Evolutionary conservation across 2,797 vertebrate genomes (phyloP).

Genomic region (Odontamblyopus lacepedii): DNA sequence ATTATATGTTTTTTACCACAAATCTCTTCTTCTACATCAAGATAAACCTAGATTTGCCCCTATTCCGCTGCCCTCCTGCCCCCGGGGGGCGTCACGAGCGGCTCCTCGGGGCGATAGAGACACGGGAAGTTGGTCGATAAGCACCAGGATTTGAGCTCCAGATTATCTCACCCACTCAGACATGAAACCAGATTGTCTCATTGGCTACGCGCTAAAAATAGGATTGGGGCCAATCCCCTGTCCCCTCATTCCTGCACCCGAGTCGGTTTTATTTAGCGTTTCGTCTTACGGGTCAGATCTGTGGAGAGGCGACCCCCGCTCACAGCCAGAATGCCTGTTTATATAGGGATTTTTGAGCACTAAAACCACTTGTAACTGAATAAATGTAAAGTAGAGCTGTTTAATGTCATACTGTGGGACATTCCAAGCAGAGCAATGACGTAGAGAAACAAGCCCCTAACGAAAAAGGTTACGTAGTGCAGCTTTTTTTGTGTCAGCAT

Average conservation of each 20-base stretch:
- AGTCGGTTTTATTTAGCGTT: constrained; percentile 6
- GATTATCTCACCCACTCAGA: constrained; percentile 71
- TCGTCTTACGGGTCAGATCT: not conserved
- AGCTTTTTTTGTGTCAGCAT: too few relatives aligned
- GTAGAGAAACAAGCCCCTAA: too few relatives aligned
- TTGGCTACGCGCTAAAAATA: constrained; percentile 68
- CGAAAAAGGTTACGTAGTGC: too few relatives aligned
- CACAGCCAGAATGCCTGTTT: too few relatives aligned
- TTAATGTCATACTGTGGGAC: too few relatives aligned
- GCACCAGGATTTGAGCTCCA: constrained; percentile 74
- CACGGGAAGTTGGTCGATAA: constrained; percentile 76
- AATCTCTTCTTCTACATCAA: too few relatives aligned
- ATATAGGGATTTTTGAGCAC: too few relatives aligned
- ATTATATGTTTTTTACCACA: too few relatives aligned
- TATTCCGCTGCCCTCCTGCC: not conserved
- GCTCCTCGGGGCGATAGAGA: constrained; percentile 59
- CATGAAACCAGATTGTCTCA: constrained; percentile 54
- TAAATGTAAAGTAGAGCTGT: too few relatives aligned
- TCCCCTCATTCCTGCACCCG: constrained; percentile 36
- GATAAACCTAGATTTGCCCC: constrained; percentile 7
- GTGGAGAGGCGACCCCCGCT: too few relatives aligned
- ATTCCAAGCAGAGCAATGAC: too few relatives aligned
- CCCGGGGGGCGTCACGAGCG: constrained; percentile 60
- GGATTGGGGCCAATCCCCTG: constrained; percentile 43
- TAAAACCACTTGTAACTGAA: too few relatives aligned